These are phyloP conservation scores for Andrena bucephala DNA, from an alignment of 2,888 invertebrate species.

Conservation along the genomic window DNA sequence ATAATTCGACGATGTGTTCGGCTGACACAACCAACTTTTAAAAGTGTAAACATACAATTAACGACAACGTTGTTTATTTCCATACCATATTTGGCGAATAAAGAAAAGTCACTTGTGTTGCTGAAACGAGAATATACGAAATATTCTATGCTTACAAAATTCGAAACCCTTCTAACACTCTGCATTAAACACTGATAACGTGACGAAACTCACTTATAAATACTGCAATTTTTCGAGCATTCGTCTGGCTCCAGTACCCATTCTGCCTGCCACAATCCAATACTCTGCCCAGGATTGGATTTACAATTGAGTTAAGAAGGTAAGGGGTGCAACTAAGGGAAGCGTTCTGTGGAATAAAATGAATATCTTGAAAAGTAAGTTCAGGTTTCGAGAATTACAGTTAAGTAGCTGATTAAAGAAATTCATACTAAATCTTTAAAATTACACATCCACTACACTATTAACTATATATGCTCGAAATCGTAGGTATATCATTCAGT, in stretches of 20 bases:
- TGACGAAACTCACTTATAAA: slow-evolving; percentile 76
- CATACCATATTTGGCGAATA: not conserved
- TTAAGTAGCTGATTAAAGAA: too few species aligned
- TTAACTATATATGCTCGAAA: too few species aligned
- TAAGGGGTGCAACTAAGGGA: slow-evolving; percentile 80
- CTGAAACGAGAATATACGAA: not conserved
- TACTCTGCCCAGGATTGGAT: slow-evolving; percentile 77
- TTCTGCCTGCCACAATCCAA: slow-evolving; percentile 79
- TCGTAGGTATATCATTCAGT: too few species aligned
- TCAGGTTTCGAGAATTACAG: too few species aligned
- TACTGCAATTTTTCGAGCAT: slow-evolving; percentile 80
- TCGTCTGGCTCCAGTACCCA: slow-evolving; percentile 79
- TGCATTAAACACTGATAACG: not conserved
- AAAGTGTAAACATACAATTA: too few species aligned
- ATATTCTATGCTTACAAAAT: not conserved
- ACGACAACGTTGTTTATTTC: too few species aligned
- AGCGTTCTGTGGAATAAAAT: slow-evolving; percentile 74
- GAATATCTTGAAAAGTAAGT: not conserved
- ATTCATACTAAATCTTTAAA: too few species aligned
- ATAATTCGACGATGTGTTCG: too few species aligned
- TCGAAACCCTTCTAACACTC: not conserved
- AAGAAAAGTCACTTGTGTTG: not conserved
- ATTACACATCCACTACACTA: too few species aligned
- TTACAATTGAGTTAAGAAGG: slow-evolving; percentile 77
- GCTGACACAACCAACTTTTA: too few species aligned